phyloP scores from a whole-genome alignment of 2,113 vertebrate species.

The Pluvianellus socialis region DNA sequence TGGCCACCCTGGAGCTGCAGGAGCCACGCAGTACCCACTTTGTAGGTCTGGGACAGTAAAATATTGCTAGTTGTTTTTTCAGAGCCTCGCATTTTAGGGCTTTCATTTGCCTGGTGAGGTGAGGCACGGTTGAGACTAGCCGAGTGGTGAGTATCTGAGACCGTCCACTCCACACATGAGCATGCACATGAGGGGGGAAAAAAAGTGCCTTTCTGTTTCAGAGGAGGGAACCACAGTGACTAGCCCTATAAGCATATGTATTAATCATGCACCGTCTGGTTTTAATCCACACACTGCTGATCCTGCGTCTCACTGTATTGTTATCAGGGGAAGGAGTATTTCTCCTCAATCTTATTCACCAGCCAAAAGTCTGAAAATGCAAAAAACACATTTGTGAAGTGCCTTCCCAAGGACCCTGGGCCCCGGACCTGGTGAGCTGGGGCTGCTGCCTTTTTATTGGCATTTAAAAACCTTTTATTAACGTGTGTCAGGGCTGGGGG shows the following conservation, averaged over 20 bases:
- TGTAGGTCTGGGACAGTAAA: background rate
- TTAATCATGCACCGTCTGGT: slow-evolving; percentile 84
- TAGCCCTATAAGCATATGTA: slow-evolving; percentile 79
- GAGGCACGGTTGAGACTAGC: slow-evolving; percentile 17
- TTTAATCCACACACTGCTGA: slow-evolving; percentile 82
- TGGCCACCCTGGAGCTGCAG: background rate
- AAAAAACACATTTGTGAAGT: slow-evolving; percentile 81
- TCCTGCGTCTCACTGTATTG: slow-evolving; percentile 81
- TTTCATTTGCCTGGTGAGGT: slow-evolving; percentile 20
- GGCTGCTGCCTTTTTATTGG: slow-evolving; percentile 72
- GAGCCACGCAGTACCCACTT: background rate
- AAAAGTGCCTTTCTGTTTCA: slow-evolving; percentile 67
- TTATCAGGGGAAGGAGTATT: slow-evolving; percentile 81
- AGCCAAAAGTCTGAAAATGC: slow-evolving; percentile 81
- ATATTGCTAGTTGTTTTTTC: background rate
- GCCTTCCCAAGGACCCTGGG: slow-evolving; percentile 74
- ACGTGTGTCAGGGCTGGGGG: slow-evolving; percentile 66
- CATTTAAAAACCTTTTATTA: slow-evolving; percentile 73
- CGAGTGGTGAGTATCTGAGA: slow-evolving; percentile 31
- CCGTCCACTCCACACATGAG: slow-evolving; percentile 35
- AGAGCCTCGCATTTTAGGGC: background rate
- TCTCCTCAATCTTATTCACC: slow-evolving; percentile 79
- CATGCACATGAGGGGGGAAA: slow-evolving; percentile 17
- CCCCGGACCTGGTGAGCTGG: slow-evolving; percentile 68
- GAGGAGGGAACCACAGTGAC: slow-evolving; percentile 79